A percentile compares a stretch with the other conserved stretches of the same genome.
Evolutionary conservation across 2,113 vertebrate genomes (phyloP).

Genomic region (Aphyosemion australe): DNA sequence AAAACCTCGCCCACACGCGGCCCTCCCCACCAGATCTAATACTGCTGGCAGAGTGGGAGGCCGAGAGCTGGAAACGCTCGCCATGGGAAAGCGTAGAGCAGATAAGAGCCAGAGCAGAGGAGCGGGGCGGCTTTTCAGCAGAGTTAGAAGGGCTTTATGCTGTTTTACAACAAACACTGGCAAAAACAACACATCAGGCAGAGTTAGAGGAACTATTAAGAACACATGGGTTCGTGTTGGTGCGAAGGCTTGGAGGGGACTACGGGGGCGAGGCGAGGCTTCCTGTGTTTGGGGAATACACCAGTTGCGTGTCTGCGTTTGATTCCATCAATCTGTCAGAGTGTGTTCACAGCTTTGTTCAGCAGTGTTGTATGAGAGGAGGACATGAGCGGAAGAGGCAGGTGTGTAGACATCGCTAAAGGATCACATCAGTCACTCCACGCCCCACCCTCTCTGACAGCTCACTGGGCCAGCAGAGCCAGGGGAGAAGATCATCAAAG

Average conservation of each 20-base stretch:
- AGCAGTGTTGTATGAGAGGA: conserved; percentile 43
- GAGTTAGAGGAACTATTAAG: conserved; percentile 33
- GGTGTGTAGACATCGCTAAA: conserved; percentile 43
- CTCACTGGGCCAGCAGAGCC: conserved; percentile 23
- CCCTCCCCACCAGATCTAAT: conserved; percentile 39
- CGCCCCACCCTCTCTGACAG: conserved; percentile 43
- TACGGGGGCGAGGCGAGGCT: conserved; percentile 15
- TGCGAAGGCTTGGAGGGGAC: conserved; percentile 18
- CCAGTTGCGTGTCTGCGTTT: conserved; percentile 24
- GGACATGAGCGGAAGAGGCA: conserved; percentile 32
- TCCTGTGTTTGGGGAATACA: conserved; percentile 28
- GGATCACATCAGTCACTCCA: conserved; percentile 51
- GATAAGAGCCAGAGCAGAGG: conserved; percentile 40
- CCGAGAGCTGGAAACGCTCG: conserved; percentile 45
- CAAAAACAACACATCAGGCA: conserved; percentile 30
- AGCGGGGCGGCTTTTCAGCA: conserved; percentile 33
- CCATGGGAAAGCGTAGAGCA: conserved; percentile 23
- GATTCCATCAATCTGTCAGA: conserved; percentile 46
- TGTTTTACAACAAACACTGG: conserved; percentile 52
- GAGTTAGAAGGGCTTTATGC: conserved; percentile 40
- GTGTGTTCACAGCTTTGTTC: conserved; percentile 32
- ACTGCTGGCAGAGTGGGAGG: conserved; percentile 31
- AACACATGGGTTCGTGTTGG: conserved; percentile 39
- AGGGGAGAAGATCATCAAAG: conserved; percentile 17
- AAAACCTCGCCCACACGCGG: conserved; percentile 37